Base-by-base conservation (phyloP, 2,888 invertebrate species). In the Sminthurides aquaticus region DNA sequence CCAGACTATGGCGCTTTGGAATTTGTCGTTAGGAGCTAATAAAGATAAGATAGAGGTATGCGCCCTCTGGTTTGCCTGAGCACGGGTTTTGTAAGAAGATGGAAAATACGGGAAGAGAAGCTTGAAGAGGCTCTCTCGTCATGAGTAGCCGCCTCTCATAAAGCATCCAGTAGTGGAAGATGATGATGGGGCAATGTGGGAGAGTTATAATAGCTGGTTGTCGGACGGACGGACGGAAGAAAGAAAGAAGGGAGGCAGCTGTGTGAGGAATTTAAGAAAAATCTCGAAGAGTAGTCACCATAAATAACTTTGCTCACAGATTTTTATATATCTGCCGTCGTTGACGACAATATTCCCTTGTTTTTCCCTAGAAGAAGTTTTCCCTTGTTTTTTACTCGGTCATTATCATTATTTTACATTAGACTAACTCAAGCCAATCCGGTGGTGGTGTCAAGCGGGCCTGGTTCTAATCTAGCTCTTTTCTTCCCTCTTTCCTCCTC, bases 201-300 rank as follows among this genome's bases (percentile, higher is more conserved):
- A n/a, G n/a, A n/a, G 49, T 49, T 26, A 49, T n/a, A n/a, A n/a
- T n/a, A n/a, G n/a, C n/a, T n/a, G n/a, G n/a, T n/a, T n/a, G n/a
- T n/a, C 52, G 49, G 20, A 61, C 20, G 48, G 34, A 29, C 22
- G n/a, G 56, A 8, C 11, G 26, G 26, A 26, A 56, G 27, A 56
- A 20, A 57, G 29, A 55, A 3, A 24, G 18, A 55, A 24, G 43
- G 43, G 15, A 34, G 15, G 60, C 59, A 60, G 64, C 64, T 64
- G 64, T 49, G 54, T 58, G 64, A 64, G 64, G 64, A 64, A 64
- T 64, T 64, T 64, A 24, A 54, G 27, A 64, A 64, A 64, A 64
- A 48, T 60, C 52, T 55, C 54, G 52, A 43, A 48, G 11, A 5
- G 52, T 56, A 60, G 34, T 54, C 60, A 49, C 56, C 64, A 64